Evolutionary conservation across 2,113 vertebrate genomes (phyloP), one percentile per base, ranked within the genome.

Genomic region (Abramis brama): DNA sequence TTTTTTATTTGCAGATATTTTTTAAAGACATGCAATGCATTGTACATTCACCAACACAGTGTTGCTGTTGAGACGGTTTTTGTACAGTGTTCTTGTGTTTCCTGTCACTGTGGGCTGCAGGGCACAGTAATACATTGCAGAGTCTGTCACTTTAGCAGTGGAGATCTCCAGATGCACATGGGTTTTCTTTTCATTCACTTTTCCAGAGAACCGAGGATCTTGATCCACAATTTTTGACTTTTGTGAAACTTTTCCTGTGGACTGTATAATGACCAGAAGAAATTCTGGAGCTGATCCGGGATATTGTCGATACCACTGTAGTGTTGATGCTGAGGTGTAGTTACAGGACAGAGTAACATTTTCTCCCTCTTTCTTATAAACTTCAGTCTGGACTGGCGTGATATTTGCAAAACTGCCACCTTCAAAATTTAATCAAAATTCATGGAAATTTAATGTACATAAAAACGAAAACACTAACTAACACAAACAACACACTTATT

Each of bases 261-360:
- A 2, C 0, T 27, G 15, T 3, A 30, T 1, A 12, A 82, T 82
- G 0, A 13, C 0, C 10, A 82, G 3, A 21, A 82, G 43, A 12
- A 30, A 52, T 30, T 82, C 62, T 30, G 60, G 62, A 68, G n/a
- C 27, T 30, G 79, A 50, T 52, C 15, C 9, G 6, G 43, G 50
- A 45, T 86, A 36, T 17, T 85, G 83, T 1, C 59, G 83, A 55
- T 81, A 66, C 79, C 79, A 81, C 60, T 81, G 79, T 43, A 81
- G 23, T 25, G n/a, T 23, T 2, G 30, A 23, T 1, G 43, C 79
- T 43, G 21, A 73, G 55, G 50, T 45, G 79, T 66, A 81, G 79
- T 2, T 81, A 47, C 79, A 81, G 79, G 79, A 81, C 39, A 81
- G 39, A 81, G 39, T 50, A 7, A 81, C 13, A 62, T 21, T 30